Conservation (phyloP, 35 echinoderm and acorn worm species). For the Lytechinus variegatus region DNA sequence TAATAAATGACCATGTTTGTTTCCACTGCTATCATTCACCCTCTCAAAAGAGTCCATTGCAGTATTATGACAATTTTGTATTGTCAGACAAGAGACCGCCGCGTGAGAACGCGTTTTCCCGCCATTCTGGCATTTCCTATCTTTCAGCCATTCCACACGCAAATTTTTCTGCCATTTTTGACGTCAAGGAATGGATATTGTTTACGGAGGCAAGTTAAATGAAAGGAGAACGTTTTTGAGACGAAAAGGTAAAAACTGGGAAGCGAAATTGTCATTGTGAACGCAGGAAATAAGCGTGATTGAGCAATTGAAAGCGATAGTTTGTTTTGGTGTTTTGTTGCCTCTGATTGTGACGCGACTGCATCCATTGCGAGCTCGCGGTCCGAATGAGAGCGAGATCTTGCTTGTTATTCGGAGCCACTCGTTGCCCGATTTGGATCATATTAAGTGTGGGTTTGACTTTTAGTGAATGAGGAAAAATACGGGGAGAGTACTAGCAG, state of each 20-base stretch:
- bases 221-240: background rate
- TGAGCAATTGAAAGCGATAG: background rate
- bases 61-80: no score
- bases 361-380: background rate
- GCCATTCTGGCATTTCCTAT: background rate
- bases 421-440: background rate
- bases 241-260: background rate
- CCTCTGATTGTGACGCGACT: background rate
- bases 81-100: background rate
- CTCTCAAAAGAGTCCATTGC: no score
- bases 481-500: no score
- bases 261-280: background rate
- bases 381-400: background rate
- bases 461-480: no score
- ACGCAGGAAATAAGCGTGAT: background rate
- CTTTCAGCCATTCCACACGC: background rate
- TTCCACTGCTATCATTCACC: no score
- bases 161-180: background rate
- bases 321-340: constrained; percentile 12
- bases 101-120: background rate
- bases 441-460: background rate
- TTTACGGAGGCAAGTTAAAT: background rate
- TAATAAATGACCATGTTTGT: no score
- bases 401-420: background rate
- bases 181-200: background rate